Base-by-base conservation (phyloP, 2,797 vertebrate species). In the Onychomys arenicola region DNA sequence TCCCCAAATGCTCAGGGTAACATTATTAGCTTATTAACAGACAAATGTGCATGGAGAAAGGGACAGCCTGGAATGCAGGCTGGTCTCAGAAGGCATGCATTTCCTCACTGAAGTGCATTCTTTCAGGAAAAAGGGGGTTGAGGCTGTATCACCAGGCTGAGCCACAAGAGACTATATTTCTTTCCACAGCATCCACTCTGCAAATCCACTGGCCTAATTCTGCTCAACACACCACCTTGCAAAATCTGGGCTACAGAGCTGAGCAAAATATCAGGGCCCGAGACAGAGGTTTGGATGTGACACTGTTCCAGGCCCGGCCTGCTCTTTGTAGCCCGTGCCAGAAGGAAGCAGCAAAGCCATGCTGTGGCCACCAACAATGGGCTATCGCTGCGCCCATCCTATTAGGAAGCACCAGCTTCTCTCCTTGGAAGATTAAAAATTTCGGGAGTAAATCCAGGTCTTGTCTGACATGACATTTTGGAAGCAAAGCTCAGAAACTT, bases 401-500 rank as follows among this genome's bases (percentile, higher is more conserved):
- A 17, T 96, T 96, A 81, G 96, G 96, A 94, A 94, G 76, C 78
- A 0, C 65, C 89, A 7, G 86, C 93, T 57, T 63, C 94, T 97
- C 78, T 90, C 77, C 69, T 96, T 59, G 3, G 92, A 97, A 97
- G 97, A 98, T 98, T 98, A 97, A 98, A 98, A 98, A 92, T 0
- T 77, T 95, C 13, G 59, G 37, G 96, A 97, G 81, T 90, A 96
- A 84, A 98, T 98, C 95, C 96, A 95, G 96, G 94, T 96, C 96
- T 98, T 98, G 83, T 98, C 95, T 98, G 97, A 98, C 94, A 97
- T 73, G 96, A 97, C 81, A 88, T 96, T 97, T 98, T 97, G 95
- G 96, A 98, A 97, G 96, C 84, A 91, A 94, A 89, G 59, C 96
- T 96, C 95, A 88, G 94, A 94, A 96, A 96, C 88, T 94, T 98